Conservation (phyloP, 2,113 vertebrate species). For the Corynorhinus townsendii region DNA sequence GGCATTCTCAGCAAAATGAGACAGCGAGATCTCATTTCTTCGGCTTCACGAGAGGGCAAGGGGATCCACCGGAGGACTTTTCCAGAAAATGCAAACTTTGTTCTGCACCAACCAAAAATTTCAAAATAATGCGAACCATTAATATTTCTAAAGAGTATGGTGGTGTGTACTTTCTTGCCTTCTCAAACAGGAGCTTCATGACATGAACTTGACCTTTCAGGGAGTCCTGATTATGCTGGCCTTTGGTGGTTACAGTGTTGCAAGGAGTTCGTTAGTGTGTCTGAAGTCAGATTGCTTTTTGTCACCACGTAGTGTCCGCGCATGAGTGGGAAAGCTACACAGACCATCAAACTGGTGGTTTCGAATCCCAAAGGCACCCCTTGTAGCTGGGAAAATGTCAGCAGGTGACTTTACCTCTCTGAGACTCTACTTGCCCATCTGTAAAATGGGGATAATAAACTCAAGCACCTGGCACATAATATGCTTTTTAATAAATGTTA, state of each 20-base stretch:
- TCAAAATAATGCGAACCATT: not conserved
- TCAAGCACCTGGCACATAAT: accelerated
- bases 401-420: not conserved
- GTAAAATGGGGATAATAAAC: not conserved
- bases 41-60: not conserved
- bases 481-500: not conserved
- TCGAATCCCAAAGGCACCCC: not conserved
- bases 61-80: not conserved
- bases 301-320: accelerated
- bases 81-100: not conserved
- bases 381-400: not conserved
- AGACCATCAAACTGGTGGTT: not conserved
- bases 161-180: not conserved
- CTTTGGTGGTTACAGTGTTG: not conserved
- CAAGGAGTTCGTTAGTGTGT: not conserved
- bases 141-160: not conserved
- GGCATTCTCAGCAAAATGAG: not conserved
- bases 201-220: accelerated
- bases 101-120: not conserved
- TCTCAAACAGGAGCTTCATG: not conserved
- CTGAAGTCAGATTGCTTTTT: not conserved
- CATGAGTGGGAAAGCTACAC: not conserved
- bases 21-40: not conserved
- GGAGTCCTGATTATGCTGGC: accelerated
- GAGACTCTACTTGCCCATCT: not conserved